phyloP scores from a whole-genome alignment of 1,140 invertebrate genomes.

The Bemisia tabaci region DNA sequence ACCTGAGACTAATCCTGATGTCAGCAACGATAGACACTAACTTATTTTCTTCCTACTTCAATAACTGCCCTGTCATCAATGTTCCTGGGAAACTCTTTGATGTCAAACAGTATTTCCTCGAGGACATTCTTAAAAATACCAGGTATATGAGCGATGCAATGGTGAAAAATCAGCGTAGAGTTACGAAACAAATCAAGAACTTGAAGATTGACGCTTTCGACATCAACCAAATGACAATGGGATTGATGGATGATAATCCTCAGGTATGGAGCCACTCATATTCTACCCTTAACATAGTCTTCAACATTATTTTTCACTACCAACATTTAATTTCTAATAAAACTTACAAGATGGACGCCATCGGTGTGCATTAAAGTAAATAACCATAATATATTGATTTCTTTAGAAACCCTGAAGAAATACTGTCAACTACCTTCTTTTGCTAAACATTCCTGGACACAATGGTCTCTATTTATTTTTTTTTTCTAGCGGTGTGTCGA shows the following conservation, averaged over 20 bases:
- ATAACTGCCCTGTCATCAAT: constrained; percentile 55
- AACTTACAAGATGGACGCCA: too few relatives aligned
- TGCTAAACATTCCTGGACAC: too few relatives aligned
- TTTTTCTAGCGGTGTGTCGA: too few relatives aligned
- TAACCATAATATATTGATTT: too few relatives aligned
- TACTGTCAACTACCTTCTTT: too few relatives aligned
- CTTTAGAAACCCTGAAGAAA: too few relatives aligned
- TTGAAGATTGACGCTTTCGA: not conserved
- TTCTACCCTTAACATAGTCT: too few relatives aligned
- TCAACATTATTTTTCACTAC: too few relatives aligned
- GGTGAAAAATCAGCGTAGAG: not conserved
- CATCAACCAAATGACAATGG: not conserved
- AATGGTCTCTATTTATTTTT: too few relatives aligned
- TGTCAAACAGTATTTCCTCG: constrained; percentile 65
- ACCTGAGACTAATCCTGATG: constrained; percentile 79
- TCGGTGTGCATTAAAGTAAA: too few relatives aligned
- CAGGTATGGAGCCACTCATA: too few relatives aligned
- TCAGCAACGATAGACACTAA: constrained; percentile 79
- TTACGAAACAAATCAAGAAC: not conserved
- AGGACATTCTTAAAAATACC: constrained; percentile 53
- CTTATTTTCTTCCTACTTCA: constrained; percentile 72
- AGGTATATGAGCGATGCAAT: not conserved
- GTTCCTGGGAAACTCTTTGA: constrained; percentile 49
- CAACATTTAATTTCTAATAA: too few relatives aligned
- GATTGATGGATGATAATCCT: not conserved